Base-by-base conservation (phyloP, 1,140 invertebrate genomes). In the Apis florea region DNA sequence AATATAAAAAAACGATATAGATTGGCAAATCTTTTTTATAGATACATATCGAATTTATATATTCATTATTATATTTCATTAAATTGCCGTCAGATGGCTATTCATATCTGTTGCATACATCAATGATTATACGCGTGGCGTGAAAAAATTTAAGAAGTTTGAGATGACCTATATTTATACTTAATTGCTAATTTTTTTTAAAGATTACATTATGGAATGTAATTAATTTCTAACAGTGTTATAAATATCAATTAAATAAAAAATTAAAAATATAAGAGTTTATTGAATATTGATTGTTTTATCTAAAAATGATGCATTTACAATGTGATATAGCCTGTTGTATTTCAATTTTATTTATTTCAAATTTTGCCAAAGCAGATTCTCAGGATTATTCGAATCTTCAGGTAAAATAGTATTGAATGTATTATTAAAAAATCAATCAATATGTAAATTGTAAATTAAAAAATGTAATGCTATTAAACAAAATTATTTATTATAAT, bases 331-430 rank as follows among this genome's bases (percentile, higher is more conserved):
- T 64, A 77, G 19, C 75, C 56, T 82, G 72, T 71, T 86, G 63
- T 61, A 67, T 89, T 81, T 85, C 84, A 47, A 67, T 89, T 63
- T 80, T 89, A 61, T 82, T 72, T 31, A 82, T 81, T 54, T 71
- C 66, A 79, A 67, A 31, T 40, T 5, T 69, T 21, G 58, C 40
- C 49, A 67, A 63, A 10, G 85, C 77, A 13, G 31, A 75, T 19
- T 21, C 59, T 13, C 82, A 79, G 19, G 51, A 85, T 76, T 82
- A 83, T 40, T 17, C 71, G 3, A 83, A 73, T 54, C n/a, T 64
- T 67, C 77, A 88, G 87, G 89, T 89, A 88, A 85, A n/a, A 51
- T 51, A 40, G 51, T 13, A 6, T 49, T 54, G 19, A 49, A 40
- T 26, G 9, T n/a, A 40, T 11, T 47, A 40, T 61, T 68, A 9